Percentiles rank a stretch among this genome's conserved stretches.
Conservation (phyloP, 2,888 invertebrate species). For the Dryobota labecula region DNA sequence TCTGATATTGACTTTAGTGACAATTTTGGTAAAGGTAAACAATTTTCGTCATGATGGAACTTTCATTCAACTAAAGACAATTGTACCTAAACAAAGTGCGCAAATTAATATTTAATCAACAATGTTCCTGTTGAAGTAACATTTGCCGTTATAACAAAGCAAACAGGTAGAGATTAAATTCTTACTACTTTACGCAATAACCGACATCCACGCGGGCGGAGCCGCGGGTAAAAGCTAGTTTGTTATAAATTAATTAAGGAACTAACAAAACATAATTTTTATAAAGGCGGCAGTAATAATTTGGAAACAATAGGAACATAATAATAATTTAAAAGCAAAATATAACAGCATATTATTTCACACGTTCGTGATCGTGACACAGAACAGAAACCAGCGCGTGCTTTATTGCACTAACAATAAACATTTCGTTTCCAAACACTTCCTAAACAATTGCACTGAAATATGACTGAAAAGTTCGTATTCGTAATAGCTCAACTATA, state of each 20-base stretch:
- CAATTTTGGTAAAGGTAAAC: not conserved
- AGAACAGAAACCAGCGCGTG: slow-evolving; percentile 53
- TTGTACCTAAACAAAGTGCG: not conserved
- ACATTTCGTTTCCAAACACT: slow-evolving; percentile 37
- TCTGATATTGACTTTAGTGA: not conserved
- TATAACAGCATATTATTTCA: slow-evolving; percentile 44
- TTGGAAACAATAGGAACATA: slow-evolving; percentile 29
- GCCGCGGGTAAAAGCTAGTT: no score
- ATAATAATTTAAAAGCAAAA: slow-evolving; percentile 25
- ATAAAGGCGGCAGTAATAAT: slow-evolving; percentile 6
- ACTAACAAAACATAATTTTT: not conserved
- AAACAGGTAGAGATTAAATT: slow-evolving; percentile 31
- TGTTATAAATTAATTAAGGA: no score
- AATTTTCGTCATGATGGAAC: not conserved
- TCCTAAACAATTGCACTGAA: slow-evolving; percentile 44
- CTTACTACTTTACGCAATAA: no score
- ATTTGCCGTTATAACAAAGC: slow-evolving; percentile 8
- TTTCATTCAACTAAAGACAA: slow-evolving; percentile 5
- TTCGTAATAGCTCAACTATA: slow-evolving; percentile 7
- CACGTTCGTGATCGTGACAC: slow-evolving; percentile 52
- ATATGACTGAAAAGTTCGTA: slow-evolving; percentile 38
- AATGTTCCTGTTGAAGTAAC: slow-evolving; percentile 14
- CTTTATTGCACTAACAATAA: slow-evolving; percentile 51
- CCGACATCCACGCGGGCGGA: no score
- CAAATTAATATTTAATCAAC: slow-evolving; percentile 22